Percentiles rank a stretch among this genome's conserved stretches.
phyloP scores from a whole-genome alignment of 2,113 vertebrate species.

The chimpanzee (Pan troglodytes) region DNA sequence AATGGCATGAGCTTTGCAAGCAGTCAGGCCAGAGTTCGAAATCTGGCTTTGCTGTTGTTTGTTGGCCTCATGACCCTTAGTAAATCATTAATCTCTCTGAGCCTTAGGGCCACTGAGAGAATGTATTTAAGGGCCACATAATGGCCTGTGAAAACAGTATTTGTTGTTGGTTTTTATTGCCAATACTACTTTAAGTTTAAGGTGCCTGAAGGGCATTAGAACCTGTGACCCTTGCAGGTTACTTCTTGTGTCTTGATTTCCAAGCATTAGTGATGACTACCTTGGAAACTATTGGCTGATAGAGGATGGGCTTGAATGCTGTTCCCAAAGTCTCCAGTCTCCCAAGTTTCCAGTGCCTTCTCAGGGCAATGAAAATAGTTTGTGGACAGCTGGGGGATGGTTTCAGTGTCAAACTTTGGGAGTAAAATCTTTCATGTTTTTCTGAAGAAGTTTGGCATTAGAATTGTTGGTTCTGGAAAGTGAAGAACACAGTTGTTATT shows the following conservation, averaged over 20 bases:
- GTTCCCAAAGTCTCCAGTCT: not conserved
- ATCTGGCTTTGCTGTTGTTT: constrained; percentile 32
- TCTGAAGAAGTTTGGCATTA: constrained; percentile 47
- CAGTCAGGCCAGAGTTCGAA: constrained; percentile 33
- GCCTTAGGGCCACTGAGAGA: not conserved
- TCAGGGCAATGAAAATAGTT: not conserved
- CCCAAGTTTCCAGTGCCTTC: not conserved
- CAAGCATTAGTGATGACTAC: not conserved
- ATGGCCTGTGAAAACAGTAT: constrained; percentile 12
- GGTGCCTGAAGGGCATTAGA: not conserved
- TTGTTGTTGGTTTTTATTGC: constrained; percentile 44
- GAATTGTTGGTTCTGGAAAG: constrained; percentile 43
- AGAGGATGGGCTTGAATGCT: not conserved
- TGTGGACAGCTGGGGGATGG: not conserved
- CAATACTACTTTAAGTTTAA: not conserved
- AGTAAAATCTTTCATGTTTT: constrained; percentile 41
- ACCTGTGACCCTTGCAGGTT: not conserved
- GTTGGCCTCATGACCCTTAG: constrained; percentile 11
- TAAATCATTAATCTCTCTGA: constrained; percentile 46
- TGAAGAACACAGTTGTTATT: constrained; percentile 41
- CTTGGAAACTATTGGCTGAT: not conserved
- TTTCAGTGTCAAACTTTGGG: not conserved
- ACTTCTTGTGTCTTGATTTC: not conserved
- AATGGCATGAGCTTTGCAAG: not conserved
- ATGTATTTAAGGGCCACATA: constrained; percentile 28